Percentiles rank a stretch among this genome's conserved stretches.
Evolutionary conservation across 92 coral and sea anemone species (phyloP).

Genomic region (Plumapathes pennacea): DNA sequence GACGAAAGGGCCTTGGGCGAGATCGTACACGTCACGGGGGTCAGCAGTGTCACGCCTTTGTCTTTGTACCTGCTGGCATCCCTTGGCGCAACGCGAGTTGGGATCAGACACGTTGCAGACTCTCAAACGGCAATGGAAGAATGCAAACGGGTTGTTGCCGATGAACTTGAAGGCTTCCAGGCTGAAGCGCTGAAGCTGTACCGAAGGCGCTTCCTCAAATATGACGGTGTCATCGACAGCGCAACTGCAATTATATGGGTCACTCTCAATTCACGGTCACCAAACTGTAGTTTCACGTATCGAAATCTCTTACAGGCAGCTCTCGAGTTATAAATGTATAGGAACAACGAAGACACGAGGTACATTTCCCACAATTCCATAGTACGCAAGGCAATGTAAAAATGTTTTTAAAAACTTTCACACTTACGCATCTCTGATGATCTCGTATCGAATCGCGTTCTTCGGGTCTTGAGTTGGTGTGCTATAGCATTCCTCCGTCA

Average conservation of each 20-base stretch:
- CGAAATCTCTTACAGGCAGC: too few relatives aligned
- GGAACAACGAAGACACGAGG: too few relatives aligned
- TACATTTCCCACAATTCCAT: too few relatives aligned
- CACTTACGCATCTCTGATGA: constrained; percentile 27
- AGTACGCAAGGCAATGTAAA: neutral
- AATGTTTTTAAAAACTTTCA: neutral
- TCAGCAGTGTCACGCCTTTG: constrained; percentile 4
- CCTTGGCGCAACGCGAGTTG: constrained; percentile 24
- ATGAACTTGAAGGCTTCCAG: constrained; percentile 33
- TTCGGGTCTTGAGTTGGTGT: constrained; percentile 21
- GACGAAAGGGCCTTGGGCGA: constrained; percentile 34
- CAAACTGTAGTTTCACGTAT: too few relatives aligned
- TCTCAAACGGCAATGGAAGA: constrained; percentile 25
- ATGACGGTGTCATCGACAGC: constrained; percentile 7
- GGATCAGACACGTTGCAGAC: constrained; percentile 35
- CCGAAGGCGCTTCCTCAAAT: neutral
- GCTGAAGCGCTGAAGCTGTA: neutral
- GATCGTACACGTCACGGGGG: constrained; percentile 2
- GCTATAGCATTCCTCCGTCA: constrained; percentile 31
- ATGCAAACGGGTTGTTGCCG: constrained; percentile 22
- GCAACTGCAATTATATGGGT: constrained; percentile 23
- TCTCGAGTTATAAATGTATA: too few relatives aligned
- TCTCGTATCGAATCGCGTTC: constrained; percentile 4
- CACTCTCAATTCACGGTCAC: too few relatives aligned
- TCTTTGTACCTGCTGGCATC: constrained; percentile 10